These are phyloP conservation scores for Toxotes chatareus DNA, from an alignment of 2,113 vertebrate genomes.

Conservation along the genomic window DNA sequence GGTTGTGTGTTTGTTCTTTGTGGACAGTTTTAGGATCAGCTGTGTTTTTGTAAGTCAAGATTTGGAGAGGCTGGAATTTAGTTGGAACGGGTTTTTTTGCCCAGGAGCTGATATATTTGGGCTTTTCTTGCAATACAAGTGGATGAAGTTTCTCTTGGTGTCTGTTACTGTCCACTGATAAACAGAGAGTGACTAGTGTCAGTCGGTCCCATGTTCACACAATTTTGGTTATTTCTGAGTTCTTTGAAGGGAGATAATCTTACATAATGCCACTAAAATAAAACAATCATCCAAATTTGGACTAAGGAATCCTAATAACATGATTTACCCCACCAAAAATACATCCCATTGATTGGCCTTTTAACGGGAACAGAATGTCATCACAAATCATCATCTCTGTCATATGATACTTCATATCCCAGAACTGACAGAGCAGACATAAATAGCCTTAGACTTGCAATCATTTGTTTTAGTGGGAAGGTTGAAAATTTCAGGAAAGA, in stretches of 20 bases:
- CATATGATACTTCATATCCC: constrained; percentile 50
- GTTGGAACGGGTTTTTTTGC: background rate
- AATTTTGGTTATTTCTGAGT: constrained; percentile 52
- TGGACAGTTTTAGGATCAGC: background rate
- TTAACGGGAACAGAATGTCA: constrained; percentile 14
- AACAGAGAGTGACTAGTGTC: background rate
- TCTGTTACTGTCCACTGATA: background rate
- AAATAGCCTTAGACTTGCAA: constrained; percentile 5
- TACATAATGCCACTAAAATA: background rate
- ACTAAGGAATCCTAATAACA: background rate
- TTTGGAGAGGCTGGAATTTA: background rate
- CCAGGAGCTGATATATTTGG: background rate
- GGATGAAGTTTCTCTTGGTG: background rate
- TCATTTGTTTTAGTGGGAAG: background rate
- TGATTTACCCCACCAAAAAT: background rate
- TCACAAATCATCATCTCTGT: constrained; percentile 7
- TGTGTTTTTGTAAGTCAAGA: background rate
- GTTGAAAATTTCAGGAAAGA: background rate
- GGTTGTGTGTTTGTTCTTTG: background rate
- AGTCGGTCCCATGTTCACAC: background rate
- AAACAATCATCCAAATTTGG: background rate
- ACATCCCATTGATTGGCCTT: constrained; percentile 26
- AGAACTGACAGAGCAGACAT: constrained; percentile 17
- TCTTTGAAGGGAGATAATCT: constrained; percentile 52
- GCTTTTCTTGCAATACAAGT: background rate